phyloP scores from a whole-genome alignment of 2,888 invertebrate genomes.

The Xanthia togata region DNA sequence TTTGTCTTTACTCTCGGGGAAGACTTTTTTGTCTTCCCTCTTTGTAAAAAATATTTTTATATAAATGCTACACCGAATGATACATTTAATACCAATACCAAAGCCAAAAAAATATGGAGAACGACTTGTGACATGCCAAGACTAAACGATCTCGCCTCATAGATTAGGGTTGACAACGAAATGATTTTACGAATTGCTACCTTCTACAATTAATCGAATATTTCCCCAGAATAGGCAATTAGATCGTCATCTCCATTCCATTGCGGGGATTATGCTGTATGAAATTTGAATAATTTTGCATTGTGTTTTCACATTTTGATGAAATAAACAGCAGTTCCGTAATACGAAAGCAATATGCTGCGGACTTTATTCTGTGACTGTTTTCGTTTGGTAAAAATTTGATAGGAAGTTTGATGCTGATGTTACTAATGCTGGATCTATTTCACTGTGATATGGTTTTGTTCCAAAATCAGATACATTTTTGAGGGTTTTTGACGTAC shows the following conservation, averaged over 20 bases:
- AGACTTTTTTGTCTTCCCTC: conserved; percentile 1
- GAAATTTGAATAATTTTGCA: conserved; percentile 81
- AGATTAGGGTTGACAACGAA: conserved; percentile 66
- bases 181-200: conserved; percentile 64
- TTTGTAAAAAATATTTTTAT: conserved; percentile 54
- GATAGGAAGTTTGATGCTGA: neutral
- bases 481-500: neutral
- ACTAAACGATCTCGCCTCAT: conserved; percentile 54
- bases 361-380: conserved; percentile 36
- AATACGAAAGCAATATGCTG: conserved; percentile 43
- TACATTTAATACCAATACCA: conserved; percentile 58
- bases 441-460: neutral
- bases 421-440: neutral
- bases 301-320: conserved; percentile 71
- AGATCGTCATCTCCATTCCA: conserved; percentile 72
- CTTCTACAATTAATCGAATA: conserved; percentile 72
- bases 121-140: conserved; percentile 64
- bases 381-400: conserved; percentile 6
- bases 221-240: conserved; percentile 73
- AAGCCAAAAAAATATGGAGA: conserved; percentile 57
- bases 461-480: neutral
- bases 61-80: conserved; percentile 53
- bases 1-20: neutral
- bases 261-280: conserved; percentile 73
- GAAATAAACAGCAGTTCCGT: conserved; percentile 63